phyloP scores from a whole-genome alignment of 2,113 vertebrate genomes.

The Eidolon helvum region DNA sequence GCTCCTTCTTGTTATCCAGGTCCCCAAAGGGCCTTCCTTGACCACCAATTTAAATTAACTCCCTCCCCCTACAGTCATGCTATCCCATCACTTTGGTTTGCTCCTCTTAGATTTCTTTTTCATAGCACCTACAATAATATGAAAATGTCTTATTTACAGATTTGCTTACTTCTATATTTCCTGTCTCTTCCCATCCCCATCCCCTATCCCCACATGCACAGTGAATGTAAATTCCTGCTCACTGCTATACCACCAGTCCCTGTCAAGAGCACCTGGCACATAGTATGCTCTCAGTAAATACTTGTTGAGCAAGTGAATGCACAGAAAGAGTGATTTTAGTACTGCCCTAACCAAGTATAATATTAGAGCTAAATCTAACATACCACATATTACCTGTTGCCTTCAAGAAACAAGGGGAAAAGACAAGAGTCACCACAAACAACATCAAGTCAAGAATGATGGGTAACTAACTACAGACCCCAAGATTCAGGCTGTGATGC shows the following conservation, averaged over 20 bases:
- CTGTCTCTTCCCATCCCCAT: background rate
- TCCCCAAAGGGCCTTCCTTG: background rate
- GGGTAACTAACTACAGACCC: background rate
- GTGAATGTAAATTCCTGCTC: background rate
- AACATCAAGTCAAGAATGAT: background rate
- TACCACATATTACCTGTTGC: background rate
- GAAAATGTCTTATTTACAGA: background rate
- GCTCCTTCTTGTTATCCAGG: background rate
- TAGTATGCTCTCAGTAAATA: background rate
- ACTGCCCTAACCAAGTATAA: background rate
- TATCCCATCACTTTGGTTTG: background rate
- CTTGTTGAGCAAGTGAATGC: background rate
- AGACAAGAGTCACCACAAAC: background rate
- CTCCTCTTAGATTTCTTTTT: background rate
- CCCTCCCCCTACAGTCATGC: too few relatives aligned
- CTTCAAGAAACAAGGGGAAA: background rate
- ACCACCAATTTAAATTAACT: background rate
- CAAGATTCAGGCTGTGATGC: background rate
- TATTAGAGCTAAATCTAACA: background rate
- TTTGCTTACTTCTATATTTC: background rate
- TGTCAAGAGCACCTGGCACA: background rate
- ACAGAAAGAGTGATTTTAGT: background rate
- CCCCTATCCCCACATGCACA: background rate
- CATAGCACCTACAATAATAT: background rate
- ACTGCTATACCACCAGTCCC: too few relatives aligned